phyloP scores from a whole-genome alignment of 2,888 invertebrate genomes.

The Epistrophe eligans region DNA sequence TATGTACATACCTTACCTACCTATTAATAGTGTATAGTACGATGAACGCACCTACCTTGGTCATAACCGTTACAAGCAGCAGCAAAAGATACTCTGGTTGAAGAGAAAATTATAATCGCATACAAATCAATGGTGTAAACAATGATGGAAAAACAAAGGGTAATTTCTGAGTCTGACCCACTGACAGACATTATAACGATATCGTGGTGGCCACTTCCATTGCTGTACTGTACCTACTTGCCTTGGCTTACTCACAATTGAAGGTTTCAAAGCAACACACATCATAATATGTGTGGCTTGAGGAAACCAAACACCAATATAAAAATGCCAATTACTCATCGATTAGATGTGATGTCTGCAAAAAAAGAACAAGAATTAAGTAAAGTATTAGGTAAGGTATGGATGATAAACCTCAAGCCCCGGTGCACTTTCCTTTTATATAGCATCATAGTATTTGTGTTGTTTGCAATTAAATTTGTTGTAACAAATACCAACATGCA shows the following conservation, averaged over 20 bases:
- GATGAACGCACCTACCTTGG: constrained; percentile 44
- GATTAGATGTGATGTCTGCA: constrained; percentile 45
- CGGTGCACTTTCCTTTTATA: constrained; percentile 61
- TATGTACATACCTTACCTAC: background rate
- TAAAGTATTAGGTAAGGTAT: constrained; percentile 1
- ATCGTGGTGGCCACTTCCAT: constrained; percentile 6
- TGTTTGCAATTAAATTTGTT: constrained; percentile 46
- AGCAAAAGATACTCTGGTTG: constrained; percentile 37
- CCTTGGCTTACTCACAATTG: constrained; percentile 58
- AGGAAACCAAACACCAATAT: constrained; percentile 47
- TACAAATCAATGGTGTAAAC: constrained; percentile 62
- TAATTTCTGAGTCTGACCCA: constrained; percentile 66
- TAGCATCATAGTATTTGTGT: constrained; percentile 20
- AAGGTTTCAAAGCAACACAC: constrained; percentile 34
- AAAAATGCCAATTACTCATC: constrained; percentile 70
- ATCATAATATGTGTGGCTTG: background rate
- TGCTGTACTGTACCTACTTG: background rate
- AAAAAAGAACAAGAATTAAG: constrained; percentile 18
- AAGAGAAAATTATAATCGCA: constrained; percentile 57
- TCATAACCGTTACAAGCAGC: constrained; percentile 57
- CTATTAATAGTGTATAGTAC: background rate
- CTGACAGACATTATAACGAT: constrained; percentile 52
- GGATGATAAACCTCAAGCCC: constrained; percentile 3
- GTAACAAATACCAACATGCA: constrained; percentile 37
- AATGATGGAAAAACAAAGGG: constrained; percentile 61